A percentile compares a stretch with the other conserved stretches of the same genome.
Evolutionary conservation across 2,113 vertebrate species (phyloP).

Genomic region (Hyaena hyaena): DNA sequence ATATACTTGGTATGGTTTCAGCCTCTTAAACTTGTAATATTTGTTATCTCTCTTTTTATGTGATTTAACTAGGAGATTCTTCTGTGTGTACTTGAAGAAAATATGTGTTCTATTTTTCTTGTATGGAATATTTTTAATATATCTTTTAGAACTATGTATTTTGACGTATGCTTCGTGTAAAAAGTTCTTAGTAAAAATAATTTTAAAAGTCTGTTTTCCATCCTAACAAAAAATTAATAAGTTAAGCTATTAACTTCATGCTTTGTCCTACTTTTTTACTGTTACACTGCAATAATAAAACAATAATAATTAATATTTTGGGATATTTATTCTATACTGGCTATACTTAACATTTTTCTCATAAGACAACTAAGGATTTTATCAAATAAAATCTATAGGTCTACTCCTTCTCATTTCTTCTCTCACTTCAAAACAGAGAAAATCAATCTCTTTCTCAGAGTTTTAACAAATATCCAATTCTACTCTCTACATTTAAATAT

Average conservation of each 20-base stretch:
- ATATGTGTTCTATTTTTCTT: neutral
- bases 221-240: neutral
- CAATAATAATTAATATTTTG: constrained; percentile 8
- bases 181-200: neutral
- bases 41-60: neutral
- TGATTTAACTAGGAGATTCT: neutral
- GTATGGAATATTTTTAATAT: neutral
- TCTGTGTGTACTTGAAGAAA: neutral
- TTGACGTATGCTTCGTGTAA: neutral
- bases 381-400: neutral
- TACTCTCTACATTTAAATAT: neutral
- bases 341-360: constrained; percentile 26
- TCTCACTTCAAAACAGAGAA: constrained; percentile 34
- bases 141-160: neutral
- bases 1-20: neutral
- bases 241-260: neutral
- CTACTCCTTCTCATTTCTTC: neutral
- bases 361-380: constrained; percentile 1
- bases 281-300: neutral
- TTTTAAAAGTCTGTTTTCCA: neutral
- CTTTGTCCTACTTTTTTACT: neutral
- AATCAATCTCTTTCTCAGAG: neutral
- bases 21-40: neutral
- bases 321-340: neutral
- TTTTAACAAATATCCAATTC: neutral